Conservation (phyloP, 1,140 invertebrate genomes). For the Lepidostoma basale region DNA sequence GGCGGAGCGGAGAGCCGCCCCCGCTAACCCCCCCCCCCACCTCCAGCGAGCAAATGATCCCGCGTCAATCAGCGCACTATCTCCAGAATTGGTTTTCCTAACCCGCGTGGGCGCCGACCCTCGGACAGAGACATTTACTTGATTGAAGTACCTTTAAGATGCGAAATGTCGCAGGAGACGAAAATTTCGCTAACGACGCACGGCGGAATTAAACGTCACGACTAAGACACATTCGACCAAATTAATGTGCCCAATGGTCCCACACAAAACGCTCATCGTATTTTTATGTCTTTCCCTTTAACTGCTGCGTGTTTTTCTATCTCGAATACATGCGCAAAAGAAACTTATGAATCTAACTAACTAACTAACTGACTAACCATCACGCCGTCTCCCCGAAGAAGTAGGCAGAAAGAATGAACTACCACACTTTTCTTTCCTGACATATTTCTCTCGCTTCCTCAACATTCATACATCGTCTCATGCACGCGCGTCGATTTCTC, state of each 20-base stretch:
- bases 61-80: constrained; percentile 29
- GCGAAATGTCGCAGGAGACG: constrained; percentile 8
- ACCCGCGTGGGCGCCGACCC: constrained; percentile 14
- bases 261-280: too few species aligned
- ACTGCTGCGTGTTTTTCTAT: too few species aligned
- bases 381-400: too few species aligned
- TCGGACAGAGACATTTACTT: constrained; percentile 6
- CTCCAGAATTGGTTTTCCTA: constrained; percentile 34
- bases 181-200: background rate
- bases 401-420: too few species aligned
- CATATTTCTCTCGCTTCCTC: too few species aligned
- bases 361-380: too few species aligned
- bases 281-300: too few species aligned
- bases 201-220: background rate
- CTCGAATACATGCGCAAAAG: too few species aligned
- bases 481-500: too few species aligned
- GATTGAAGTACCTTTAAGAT: constrained; percentile 17
- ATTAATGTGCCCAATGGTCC: background rate
- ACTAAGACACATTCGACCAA: background rate
- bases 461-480: too few species aligned
- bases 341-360: too few species aligned
- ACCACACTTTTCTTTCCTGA: too few species aligned
- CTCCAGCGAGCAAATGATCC: constrained; percentile 47
- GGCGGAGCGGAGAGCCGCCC: constrained; percentile 49
- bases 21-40: constrained; percentile 24